These are phyloP conservation scores for Agapornis canus DNA, from an alignment of 2,797 vertebrate species.

Conservation along the genomic window DNA sequence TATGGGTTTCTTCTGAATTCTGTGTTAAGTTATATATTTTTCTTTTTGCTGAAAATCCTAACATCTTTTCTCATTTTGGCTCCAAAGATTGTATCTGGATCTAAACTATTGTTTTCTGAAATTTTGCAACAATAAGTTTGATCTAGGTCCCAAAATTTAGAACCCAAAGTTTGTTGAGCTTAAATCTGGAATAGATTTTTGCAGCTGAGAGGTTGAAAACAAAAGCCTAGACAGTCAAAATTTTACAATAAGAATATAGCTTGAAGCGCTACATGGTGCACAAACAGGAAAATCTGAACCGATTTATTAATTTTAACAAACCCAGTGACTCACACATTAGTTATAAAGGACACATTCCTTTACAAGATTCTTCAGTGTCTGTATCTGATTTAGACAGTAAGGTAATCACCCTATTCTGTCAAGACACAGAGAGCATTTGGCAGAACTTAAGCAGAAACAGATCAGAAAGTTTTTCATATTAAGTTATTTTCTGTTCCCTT, in stretches of 20 bases:
- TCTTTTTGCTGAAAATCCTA: neutral
- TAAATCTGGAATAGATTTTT: slow-evolving; percentile 30
- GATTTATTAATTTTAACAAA: neutral
- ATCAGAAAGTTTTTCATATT: neutral
- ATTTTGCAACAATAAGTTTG: neutral
- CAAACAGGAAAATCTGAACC: neutral
- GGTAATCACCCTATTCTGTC: neutral
- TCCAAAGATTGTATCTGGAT: neutral
- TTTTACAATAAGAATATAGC: slow-evolving; percentile 1
- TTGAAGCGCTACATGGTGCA: neutral
- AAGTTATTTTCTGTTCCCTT: neutral
- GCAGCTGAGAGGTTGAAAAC: neutral
- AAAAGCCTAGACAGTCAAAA: neutral
- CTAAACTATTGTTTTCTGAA: slow-evolving; percentile 8
- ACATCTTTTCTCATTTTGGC: neutral
- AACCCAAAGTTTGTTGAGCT: neutral
- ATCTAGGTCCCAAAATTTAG: neutral
- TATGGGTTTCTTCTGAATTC: neutral
- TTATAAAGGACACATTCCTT: neutral
- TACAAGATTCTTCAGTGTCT: neutral
- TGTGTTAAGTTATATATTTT: neutral
- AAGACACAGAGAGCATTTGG: neutral
- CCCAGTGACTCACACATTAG: neutral
- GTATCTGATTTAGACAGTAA: neutral
- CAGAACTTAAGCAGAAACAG: neutral